Evolutionary conservation across 2,888 invertebrate species (phyloP).

Genomic region (Chymomyza caudatula): DNA sequence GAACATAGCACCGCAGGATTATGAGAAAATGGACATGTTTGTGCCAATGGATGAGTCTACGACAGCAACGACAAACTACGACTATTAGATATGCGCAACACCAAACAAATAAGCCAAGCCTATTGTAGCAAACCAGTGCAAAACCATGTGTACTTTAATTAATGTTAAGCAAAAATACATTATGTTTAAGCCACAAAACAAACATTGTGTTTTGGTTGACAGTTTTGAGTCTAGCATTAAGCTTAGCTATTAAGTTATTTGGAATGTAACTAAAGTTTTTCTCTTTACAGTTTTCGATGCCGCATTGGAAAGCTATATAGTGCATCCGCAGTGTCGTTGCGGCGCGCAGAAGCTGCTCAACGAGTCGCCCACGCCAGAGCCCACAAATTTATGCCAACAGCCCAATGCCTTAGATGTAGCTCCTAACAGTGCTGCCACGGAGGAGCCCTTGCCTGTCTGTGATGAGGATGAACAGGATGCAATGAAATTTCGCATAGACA

Average conservation of each 20-base stretch:
- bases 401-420: constrained; percentile 1
- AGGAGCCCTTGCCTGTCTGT: constrained; percentile 13
- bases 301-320: constrained; percentile 62
- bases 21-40: constrained; percentile 74
- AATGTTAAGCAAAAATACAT: constrained; percentile 60
- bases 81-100: constrained; percentile 50
- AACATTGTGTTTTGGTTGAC: not conserved
- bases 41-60: constrained; percentile 66
- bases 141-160: constrained; percentile 63
- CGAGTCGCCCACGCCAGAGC: constrained; percentile 60
- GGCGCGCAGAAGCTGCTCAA: constrained; percentile 54
- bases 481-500: constrained; percentile 61
- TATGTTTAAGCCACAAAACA: not conserved
- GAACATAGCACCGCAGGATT: constrained; percentile 66
- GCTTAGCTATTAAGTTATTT: not conserved
- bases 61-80: constrained; percentile 67
- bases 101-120: constrained; percentile 19
- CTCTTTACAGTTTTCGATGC: constrained; percentile 66
- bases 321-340: constrained; percentile 58
- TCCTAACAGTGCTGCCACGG: not conserved
- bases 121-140: constrained; percentile 29
- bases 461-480: constrained; percentile 62
- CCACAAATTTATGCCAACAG: constrained; percentile 59
- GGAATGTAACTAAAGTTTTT: not conserved
- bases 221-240: not conserved